Evolutionary conservation across 2,888 invertebrate genomes (phyloP).

Genomic region (Polylopha cassiicola): DNA sequence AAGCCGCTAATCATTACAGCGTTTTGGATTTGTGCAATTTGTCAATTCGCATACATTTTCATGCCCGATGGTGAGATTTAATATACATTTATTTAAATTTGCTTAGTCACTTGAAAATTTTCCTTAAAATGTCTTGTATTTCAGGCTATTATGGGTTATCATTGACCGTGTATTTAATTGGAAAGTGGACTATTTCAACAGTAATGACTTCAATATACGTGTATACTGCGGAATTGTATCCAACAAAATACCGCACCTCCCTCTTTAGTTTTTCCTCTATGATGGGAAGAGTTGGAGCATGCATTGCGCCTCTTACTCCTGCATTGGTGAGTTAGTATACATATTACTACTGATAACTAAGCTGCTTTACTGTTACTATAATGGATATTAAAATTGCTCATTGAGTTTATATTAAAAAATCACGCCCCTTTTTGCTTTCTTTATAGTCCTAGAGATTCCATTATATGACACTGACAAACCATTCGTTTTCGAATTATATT

Average conservation of each 20-base stretch:
- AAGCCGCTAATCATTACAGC: constrained; percentile 66
- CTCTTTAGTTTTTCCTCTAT: constrained; percentile 77
- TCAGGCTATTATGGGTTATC: constrained; percentile 24
- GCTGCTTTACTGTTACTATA: too few relatives aligned
- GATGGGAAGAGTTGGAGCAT: constrained; percentile 78
- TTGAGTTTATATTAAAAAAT: neutral
- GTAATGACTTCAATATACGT: constrained; percentile 76
- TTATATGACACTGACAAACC: too few relatives aligned
- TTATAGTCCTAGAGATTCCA: too few relatives aligned
- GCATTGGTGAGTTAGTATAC: constrained; percentile 66
- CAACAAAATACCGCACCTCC: constrained; percentile 76
- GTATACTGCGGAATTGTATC: constrained; percentile 79
- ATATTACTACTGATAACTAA: too few relatives aligned
- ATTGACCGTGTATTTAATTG: constrained; percentile 65
- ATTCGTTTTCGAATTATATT: too few relatives aligned
- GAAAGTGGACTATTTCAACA: constrained; percentile 74
- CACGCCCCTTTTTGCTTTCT: too few relatives aligned
- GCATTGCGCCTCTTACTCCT: constrained; percentile 78
- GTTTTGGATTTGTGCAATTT: constrained; percentile 68
- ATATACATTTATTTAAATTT: neutral
- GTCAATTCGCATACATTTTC: constrained; percentile 66
- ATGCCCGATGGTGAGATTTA: constrained; percentile 45
- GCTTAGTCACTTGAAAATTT: neutral
- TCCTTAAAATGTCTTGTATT: neutral
- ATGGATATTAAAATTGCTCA: neutral